These are phyloP conservation scores for Hypena proboscidalis DNA, from an alignment of 2,888 invertebrate species.

Conservation along the genomic window DNA sequence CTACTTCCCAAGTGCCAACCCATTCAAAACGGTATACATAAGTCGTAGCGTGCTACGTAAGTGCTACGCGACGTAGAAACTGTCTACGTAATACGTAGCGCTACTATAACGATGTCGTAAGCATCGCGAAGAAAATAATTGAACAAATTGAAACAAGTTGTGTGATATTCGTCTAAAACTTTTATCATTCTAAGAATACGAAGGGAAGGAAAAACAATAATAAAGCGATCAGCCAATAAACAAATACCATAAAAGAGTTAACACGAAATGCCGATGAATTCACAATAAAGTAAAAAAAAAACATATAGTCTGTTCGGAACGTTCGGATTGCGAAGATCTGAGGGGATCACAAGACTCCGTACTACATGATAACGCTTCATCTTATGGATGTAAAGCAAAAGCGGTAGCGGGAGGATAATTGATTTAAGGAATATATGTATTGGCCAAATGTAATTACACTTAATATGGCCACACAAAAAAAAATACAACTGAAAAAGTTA, in stretches of 20 bases:
- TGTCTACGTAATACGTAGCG: slow-evolving; percentile 38
- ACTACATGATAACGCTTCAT: slow-evolving; percentile 58
- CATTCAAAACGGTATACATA: too few relatives aligned
- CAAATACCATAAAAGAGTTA: slow-evolving; percentile 53
- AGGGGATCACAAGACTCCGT: slow-evolving; percentile 59
- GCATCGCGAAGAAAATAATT: slow-evolving; percentile 28
- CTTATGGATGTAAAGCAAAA: slow-evolving; percentile 27
- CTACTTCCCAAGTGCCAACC: too few relatives aligned
- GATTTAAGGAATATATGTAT: too few relatives aligned
- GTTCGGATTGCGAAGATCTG: slow-evolving; percentile 72
- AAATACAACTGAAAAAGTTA: too few relatives aligned
- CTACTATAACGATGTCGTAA: slow-evolving; percentile 27
- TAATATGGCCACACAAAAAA: too few relatives aligned
- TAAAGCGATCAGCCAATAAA: slow-evolving; percentile 42
- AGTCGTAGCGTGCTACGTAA: slow-evolving; percentile 4
- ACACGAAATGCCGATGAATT: slow-evolving; percentile 54
- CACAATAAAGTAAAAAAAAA: slow-evolving; percentile 65
- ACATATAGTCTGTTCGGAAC: slow-evolving; percentile 56
- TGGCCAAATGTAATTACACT: too few relatives aligned
- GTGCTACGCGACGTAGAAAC: slow-evolving; percentile 11
- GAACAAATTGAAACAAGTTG: slow-evolving; percentile 26
- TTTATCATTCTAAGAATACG: slow-evolving; percentile 25
- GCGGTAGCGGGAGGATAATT: slow-evolving; percentile 37
- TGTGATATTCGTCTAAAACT: slow-evolving; percentile 14
- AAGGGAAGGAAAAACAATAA: slow-evolving; percentile 31